phyloP scores from a whole-genome alignment of 2,797 vertebrate species.

The Chloroceryle amazona region DNA sequence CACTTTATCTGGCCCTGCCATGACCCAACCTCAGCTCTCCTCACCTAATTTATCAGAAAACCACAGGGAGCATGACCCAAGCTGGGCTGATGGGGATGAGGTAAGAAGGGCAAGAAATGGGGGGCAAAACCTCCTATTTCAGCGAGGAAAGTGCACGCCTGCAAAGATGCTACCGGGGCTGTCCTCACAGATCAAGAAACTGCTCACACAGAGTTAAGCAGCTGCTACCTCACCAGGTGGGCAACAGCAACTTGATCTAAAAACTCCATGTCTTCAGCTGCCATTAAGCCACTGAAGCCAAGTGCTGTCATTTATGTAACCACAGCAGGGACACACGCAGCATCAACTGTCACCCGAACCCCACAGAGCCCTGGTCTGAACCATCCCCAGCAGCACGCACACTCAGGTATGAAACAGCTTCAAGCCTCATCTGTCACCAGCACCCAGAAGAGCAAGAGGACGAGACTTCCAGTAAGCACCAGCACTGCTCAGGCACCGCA shows the following conservation, averaged over 20 bases:
- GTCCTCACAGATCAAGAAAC: background rate
- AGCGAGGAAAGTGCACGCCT: background rate
- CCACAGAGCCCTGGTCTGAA: background rate
- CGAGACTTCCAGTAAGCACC: background rate
- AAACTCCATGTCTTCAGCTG: background rate
- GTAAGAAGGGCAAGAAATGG: background rate
- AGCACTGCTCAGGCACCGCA: accelerated
- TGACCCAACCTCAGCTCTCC: background rate
- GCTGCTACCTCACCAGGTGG: background rate
- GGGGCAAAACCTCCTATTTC: background rate
- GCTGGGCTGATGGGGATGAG: background rate
- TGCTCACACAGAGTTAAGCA: background rate
- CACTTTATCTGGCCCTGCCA: background rate
- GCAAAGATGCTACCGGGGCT: background rate
- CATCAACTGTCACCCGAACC: background rate
- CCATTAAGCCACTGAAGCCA: background rate
- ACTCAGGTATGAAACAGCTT: background rate
- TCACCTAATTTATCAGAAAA: background rate
- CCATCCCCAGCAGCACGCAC: background rate
- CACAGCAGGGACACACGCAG: accelerated
- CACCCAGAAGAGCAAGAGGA: background rate
- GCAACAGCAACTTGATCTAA: background rate
- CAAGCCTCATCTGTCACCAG: background rate
- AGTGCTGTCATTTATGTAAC: accelerated
- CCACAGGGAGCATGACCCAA: background rate